Evolutionary conservation across 2,797 vertebrate species (phyloP).

Genomic region (Chanos chanos): DNA sequence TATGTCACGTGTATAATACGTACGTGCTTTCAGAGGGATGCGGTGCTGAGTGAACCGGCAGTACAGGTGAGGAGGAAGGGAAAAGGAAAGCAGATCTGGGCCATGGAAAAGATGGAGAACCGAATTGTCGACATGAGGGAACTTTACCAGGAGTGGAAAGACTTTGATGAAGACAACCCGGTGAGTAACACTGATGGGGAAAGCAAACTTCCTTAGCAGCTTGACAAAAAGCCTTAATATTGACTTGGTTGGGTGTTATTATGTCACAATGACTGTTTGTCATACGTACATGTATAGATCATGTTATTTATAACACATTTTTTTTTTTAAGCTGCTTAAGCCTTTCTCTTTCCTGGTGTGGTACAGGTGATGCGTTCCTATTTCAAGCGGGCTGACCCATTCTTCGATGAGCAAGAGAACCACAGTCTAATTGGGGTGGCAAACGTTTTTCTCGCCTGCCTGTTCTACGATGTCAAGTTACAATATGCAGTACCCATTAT

Average conservation of each 20-base stretch:
- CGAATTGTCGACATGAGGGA: constrained; percentile 94
- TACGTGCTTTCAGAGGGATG: constrained; percentile 87
- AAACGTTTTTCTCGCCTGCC: constrained; percentile 93
- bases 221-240: no score
- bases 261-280: no score
- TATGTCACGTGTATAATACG: background rate
- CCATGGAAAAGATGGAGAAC: constrained; percentile 96
- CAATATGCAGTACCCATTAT: constrained; percentile 94
- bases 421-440: constrained; percentile 95
- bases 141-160: constrained; percentile 97
- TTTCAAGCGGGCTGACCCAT: constrained; percentile 90
- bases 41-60: constrained; percentile 92
- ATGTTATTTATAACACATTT: background rate
- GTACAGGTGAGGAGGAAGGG: constrained; percentile 92
- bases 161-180: constrained; percentile 83
- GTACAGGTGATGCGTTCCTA: constrained; percentile 85
- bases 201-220: no score
- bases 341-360: no score
- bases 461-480: constrained; percentile 91
- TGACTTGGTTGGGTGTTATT: no score
- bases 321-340: background rate
- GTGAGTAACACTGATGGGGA: no score
- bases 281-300: no score
- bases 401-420: constrained; percentile 95
- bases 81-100: constrained; percentile 96